Evolutionary conservation across 2,888 invertebrate species (phyloP).

Genomic region (Cosmia trapezina): DNA sequence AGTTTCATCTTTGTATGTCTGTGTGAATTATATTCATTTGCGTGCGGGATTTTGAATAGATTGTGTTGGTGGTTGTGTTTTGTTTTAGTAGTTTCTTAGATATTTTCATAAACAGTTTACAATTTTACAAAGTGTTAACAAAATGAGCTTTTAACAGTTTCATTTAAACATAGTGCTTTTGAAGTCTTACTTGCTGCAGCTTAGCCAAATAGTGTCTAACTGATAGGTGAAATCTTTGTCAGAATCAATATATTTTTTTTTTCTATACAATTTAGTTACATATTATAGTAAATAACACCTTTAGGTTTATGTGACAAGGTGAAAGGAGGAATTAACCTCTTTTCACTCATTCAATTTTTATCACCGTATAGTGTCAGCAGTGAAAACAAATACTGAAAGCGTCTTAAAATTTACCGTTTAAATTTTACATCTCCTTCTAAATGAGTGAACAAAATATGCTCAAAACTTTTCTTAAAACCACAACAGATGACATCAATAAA

Average conservation of each 20-base stretch:
- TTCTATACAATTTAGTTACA: too few relatives aligned
- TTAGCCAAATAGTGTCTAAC: neutral
- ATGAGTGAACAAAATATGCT: neutral
- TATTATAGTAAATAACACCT: too few relatives aligned
- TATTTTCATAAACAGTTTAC: neutral
- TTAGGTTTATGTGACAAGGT: too few relatives aligned
- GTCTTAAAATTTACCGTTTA: neutral
- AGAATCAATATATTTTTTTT: too few relatives aligned
- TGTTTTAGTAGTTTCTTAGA: neutral
- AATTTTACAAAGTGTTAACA: neutral
- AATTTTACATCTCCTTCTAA: neutral
- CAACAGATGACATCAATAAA: conserved; percentile 21
- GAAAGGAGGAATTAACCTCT: too few relatives aligned
- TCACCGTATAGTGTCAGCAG: neutral
- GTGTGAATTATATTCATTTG: conserved; percentile 43
- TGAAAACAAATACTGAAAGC: neutral
- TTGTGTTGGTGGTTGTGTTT: conserved; percentile 4
- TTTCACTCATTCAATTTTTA: neutral
- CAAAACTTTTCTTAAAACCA: neutral
- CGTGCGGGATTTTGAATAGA: conserved; percentile 13
- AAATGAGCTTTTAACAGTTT: neutral
- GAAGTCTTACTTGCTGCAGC: neutral
- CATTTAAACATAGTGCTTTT: neutral
- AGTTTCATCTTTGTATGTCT: conserved; percentile 23
- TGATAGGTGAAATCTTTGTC: too few relatives aligned